Conservation (phyloP, 1,140 invertebrate species). For the Gonioctena quinquepunctata region DNA sequence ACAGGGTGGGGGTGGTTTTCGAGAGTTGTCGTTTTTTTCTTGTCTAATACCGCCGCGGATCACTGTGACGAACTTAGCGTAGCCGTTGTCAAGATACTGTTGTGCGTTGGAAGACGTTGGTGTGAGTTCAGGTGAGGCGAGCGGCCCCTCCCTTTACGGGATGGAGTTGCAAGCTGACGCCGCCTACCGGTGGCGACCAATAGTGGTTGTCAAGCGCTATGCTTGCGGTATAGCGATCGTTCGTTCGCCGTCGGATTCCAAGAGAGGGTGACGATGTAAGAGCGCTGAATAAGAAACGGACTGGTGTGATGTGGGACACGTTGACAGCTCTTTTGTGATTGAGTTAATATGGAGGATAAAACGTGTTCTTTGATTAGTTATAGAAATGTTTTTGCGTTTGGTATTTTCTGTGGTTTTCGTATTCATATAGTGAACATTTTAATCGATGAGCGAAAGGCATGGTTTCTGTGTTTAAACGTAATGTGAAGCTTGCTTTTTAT, state of each 20-base stretch:
- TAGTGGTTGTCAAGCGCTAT: neutral
- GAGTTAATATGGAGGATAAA: neutral
- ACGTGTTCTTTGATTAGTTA: too few species aligned
- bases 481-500: too few species aligned
- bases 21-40: neutral
- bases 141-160: slow-evolving; percentile 24
- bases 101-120: neutral
- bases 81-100: slow-evolving; percentile 28
- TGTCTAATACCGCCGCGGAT: neutral
- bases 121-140: slow-evolving; percentile 32
- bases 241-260: neutral
- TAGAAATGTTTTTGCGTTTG: too few species aligned
- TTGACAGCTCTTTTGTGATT: neutral
- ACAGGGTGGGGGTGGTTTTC: slow-evolving; percentile 12
- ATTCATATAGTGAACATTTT: too few species aligned
- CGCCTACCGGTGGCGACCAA: slow-evolving; percentile 34
- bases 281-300: neutral
- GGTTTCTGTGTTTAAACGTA: too few species aligned
- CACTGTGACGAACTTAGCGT: slow-evolving; percentile 32
- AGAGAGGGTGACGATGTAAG: neutral
- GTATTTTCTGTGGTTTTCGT: too few species aligned
- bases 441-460: too few species aligned
- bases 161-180: neutral
- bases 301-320: neutral
- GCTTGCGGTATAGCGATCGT: neutral